Conservation (phyloP, 1,140 invertebrate genomes). For the Megathymus violae region DNA sequence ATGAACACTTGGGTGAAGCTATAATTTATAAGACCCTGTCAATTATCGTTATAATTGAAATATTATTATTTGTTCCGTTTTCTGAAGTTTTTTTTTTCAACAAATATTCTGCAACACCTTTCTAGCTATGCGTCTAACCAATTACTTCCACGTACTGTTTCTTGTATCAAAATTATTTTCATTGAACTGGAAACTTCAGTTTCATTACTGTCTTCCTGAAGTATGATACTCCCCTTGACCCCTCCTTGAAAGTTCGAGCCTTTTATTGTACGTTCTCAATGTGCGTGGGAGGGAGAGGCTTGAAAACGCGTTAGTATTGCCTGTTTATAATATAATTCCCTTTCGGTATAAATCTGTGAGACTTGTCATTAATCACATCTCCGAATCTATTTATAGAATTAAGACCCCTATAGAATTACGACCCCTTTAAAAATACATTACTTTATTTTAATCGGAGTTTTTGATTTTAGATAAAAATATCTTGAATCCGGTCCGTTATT, state of each 20-base stretch:
- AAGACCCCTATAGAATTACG: no score
- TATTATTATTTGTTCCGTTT: no score
- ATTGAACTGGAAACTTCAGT: slow-evolving; percentile 2
- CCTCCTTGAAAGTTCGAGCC: slow-evolving; percentile 11
- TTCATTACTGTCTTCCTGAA: slow-evolving; percentile 19
- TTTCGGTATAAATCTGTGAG: slow-evolving; percentile 24
- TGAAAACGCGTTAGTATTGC: slow-evolving; percentile 26
- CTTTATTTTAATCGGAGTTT: slow-evolving; percentile 19
- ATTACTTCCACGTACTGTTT: no score
- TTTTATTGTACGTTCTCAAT: slow-evolving; percentile 13
- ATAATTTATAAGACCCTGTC: no score
- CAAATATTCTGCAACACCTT: no score
- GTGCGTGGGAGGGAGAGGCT: slow-evolving; percentile 14
- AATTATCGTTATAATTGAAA: no score
- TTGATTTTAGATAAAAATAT: background rate
- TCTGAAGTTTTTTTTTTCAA: no score
- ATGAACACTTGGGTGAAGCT: no score
- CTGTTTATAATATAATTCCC: slow-evolving; percentile 29
- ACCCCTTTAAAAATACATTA: slow-evolving; percentile 9
- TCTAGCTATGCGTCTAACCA: no score
- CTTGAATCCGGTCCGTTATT: background rate
- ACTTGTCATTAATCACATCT: slow-evolving; percentile 20
- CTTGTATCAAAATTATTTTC: background rate
- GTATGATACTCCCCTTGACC: background rate
- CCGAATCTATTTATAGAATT: slow-evolving; percentile 23